Conservation (phyloP, 2,797 vertebrate genomes). For the Eulemur coronatus region DNA sequence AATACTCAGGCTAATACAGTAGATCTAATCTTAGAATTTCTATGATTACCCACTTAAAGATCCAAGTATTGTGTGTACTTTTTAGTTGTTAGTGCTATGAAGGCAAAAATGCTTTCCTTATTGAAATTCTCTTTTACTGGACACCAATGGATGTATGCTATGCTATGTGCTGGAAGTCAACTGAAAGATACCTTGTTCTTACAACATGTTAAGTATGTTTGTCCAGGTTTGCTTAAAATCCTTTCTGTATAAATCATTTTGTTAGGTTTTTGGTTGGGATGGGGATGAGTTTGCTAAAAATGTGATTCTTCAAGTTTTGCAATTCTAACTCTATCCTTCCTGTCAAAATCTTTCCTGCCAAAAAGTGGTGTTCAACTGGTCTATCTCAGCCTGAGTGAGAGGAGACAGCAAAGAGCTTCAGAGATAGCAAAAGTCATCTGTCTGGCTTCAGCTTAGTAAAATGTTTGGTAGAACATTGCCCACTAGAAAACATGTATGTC, state of each 20-base stretch:
- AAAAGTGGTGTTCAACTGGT: not conserved
- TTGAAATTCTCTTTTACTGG: not conserved
- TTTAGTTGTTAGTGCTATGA: not conserved
- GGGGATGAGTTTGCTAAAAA: not conserved
- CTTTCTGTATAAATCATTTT: not conserved
- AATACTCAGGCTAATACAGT: not conserved
- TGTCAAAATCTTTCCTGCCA: not conserved
- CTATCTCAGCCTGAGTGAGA: not conserved
- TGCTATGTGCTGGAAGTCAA: not conserved
- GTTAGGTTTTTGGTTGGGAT: not conserved
- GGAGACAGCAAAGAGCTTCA: not conserved
- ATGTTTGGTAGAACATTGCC: not conserved
- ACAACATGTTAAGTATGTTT: not conserved
- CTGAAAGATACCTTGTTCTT: not conserved
- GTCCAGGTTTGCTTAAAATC: not conserved
- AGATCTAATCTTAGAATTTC: not conserved
- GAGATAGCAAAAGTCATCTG: not conserved
- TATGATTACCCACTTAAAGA: slow-evolving; percentile 44
- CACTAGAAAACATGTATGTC: not conserved
- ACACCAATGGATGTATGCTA: not conserved
- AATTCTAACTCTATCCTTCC: not conserved
- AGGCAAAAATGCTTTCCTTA: not conserved
- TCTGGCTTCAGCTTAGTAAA: not conserved
- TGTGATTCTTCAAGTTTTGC: not conserved
- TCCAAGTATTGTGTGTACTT: not conserved